Conservation (phyloP, 2,113 vertebrate species). For the Sebastes fasciatus region DNA sequence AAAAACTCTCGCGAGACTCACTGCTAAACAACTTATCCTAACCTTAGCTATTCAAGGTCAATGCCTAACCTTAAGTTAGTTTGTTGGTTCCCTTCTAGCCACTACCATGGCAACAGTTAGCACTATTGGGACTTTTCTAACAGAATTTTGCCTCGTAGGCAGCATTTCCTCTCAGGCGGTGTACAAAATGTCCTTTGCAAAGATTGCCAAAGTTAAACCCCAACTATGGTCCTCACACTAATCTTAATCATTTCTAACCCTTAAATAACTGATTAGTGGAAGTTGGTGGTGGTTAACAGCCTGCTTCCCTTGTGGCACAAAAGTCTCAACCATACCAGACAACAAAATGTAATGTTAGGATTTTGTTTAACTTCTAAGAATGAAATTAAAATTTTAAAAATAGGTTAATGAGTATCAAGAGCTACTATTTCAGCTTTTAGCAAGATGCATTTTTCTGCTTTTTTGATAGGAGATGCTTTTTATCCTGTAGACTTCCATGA, state of each 20-base stretch:
- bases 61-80: no score
- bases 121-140: background rate
- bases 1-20: no score
- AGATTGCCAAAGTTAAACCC: background rate
- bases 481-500: background rate
- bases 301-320: background rate
- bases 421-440: background rate
- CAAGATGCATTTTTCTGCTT: background rate
- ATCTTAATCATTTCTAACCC: background rate
- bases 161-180: background rate
- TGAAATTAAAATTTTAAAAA: no score
- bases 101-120: background rate
- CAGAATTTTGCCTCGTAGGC: background rate
- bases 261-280: background rate
- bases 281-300: background rate
- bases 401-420: background rate
- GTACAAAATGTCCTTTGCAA: background rate
- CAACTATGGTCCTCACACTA: background rate
- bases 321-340: background rate
- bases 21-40: no score
- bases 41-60: no score
- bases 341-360: background rate
- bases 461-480: background rate
- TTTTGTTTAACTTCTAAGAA: background rate
- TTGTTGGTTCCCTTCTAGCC: no score